Evolutionary conservation across 2,888 invertebrate species (phyloP).

Genomic region (Lasioglossum vierecki): DNA sequence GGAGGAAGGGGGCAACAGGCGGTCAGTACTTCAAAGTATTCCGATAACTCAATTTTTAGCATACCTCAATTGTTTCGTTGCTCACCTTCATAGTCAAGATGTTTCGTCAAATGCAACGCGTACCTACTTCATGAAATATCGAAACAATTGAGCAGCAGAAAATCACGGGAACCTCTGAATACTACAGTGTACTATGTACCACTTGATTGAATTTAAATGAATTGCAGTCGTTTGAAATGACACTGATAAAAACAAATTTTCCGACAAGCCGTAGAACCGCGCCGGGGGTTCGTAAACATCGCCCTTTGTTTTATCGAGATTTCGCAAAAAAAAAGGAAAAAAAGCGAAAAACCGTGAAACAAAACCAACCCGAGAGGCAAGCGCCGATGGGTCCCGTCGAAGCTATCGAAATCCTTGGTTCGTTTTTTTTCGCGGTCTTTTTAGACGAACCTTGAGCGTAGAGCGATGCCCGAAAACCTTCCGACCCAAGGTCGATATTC

Average conservation of each 20-base stretch:
- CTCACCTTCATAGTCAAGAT: neutral
- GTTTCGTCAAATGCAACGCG: neutral
- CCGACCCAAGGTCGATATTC: constrained; percentile 45
- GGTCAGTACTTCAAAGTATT: neutral
- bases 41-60: neutral
- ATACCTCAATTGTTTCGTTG: neutral
- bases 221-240: neutral
- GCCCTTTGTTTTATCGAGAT: neutral
- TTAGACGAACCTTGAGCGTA: neutral
- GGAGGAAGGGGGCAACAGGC: too few relatives aligned
- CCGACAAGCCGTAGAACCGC: neutral
- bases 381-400: neutral
- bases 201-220: too few relatives aligned
- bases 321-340: neutral
- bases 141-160: neutral
- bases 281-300: neutral
- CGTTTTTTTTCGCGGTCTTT: neutral
- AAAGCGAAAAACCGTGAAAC: neutral
- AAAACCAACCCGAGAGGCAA: neutral
- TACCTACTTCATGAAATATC: neutral
- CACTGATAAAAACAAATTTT: neutral
- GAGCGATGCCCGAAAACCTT: constrained; percentile 4
- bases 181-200: neutral
- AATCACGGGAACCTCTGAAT: neutral
- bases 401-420: neutral